These are phyloP conservation scores for Alaudala cheleensis DNA, from an alignment of 2,113 vertebrate genomes.

Conservation along the genomic window DNA sequence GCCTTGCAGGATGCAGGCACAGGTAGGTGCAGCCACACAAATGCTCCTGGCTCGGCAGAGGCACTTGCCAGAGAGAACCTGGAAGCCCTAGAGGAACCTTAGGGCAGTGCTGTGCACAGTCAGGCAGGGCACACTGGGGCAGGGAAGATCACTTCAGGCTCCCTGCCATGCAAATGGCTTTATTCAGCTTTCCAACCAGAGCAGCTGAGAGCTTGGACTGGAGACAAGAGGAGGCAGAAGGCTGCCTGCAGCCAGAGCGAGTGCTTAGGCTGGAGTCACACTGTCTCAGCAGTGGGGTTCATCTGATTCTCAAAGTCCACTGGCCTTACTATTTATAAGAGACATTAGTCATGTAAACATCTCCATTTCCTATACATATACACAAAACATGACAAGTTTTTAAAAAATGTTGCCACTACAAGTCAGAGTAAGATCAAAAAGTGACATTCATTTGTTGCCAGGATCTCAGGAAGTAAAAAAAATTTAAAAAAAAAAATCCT, in stretches of 20 bases:
- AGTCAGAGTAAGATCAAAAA: not conserved
- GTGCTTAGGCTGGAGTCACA: not conserved
- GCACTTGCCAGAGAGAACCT: not conserved
- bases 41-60: accelerated
- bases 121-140: not conserved
- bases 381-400: not conserved
- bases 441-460: not conserved
- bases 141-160: not conserved
- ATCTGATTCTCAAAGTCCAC: not conserved
- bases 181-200: not conserved
- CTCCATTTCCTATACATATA: accelerated
- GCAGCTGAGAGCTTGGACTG: not conserved
- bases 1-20: not conserved
- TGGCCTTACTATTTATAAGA: not conserved
- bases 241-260: not conserved
- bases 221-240: not conserved
- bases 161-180: not conserved
- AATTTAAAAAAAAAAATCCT: not conserved
- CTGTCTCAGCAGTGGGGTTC: not conserved
- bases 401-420: not conserved
- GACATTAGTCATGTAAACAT: not conserved
- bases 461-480: not conserved
- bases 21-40: not conserved
- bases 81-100: not conserved
- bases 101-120: not conserved